Evolutionary conservation across 2,888 invertebrate species (phyloP), one percentile per base, ranked within the genome.

Genomic region (Pseudolycoriella hygida): DNA sequence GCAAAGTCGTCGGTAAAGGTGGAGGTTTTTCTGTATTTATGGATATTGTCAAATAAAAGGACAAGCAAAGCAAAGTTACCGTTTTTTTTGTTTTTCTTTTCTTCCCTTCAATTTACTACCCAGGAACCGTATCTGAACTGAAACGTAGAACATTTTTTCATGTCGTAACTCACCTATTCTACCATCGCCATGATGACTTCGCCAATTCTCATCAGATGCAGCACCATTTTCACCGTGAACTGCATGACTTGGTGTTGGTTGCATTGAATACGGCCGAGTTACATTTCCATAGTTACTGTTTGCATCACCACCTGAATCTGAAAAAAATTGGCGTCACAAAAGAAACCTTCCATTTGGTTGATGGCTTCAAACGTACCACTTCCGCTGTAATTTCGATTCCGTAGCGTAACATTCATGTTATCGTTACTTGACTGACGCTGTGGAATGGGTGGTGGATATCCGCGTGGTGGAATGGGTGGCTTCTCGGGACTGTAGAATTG

Each of bases 381-480:
- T 52, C 54, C 61, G 44, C 54, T 53, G 58, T 50, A 32, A 40
- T 40, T 55, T 37, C 60, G 60, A 52, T 56, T 57, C 43, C 65
- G 55, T 48, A 63, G 44, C 19, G 53, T 52, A n/a, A 61, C 60
- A 40, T 3, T 32, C 47, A 60, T 51, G 50, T 59, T 62, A 56
- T 45, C 60, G 54, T 57, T 65, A 52, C 55, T 64, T 55, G 57
- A 67, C 61, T 58, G 66, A 42, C 65, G 58, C 44, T 59, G 56
- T 43, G 72, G 73, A 45, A 73, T 62, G 32, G 73, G 72, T 8
- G 74, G 74, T 10, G 74, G 72, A 14, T 70, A 71, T 8, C 71
- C 72, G 52, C 73, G 60, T 2, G 74, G 74, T 48, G 74, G 73
- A 50, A 74, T 69, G 1, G 73, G 73, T 34, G 74, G 74, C 52